Evolutionary conservation across 2,888 invertebrate genomes (phyloP).

Genomic region (Papilio elwesi): DNA sequence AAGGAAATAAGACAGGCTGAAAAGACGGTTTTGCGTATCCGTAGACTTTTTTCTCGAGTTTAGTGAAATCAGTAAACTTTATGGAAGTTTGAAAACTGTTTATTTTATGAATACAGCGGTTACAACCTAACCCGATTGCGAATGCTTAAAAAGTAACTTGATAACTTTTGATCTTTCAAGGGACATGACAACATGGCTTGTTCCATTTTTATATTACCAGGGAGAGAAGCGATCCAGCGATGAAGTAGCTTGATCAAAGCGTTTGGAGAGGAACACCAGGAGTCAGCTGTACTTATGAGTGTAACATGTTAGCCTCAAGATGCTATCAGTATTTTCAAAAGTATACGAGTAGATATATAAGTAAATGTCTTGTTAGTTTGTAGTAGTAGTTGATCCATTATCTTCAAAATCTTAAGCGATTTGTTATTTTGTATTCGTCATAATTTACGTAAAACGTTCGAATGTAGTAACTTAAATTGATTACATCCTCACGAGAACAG

Average conservation of each 20-base stretch:
- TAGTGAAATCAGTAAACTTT: too few species aligned
- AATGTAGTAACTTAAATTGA: background rate
- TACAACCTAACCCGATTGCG: too few species aligned
- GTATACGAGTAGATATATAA: too few species aligned
- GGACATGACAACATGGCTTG: background rate
- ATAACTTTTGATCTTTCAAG: background rate
- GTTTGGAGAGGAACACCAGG: background rate
- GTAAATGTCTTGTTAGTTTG: conserved; percentile 1
- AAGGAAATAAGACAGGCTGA: background rate
- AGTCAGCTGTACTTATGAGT: background rate
- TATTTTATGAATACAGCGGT: too few species aligned
- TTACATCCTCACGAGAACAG: conserved; percentile 15
- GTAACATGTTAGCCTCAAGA: conserved; percentile 1
- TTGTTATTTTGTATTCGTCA: background rate
- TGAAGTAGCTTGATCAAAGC: conserved; percentile 11
- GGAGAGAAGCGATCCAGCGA: background rate
- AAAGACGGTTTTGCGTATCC: too few species aligned
- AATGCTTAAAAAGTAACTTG: background rate
- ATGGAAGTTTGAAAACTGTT: too few species aligned
- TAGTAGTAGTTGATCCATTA: too few species aligned
- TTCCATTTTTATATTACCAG: background rate
- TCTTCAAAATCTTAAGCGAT: too few species aligned
- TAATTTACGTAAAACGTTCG: background rate
- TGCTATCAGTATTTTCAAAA: background rate
- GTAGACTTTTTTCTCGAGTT: too few species aligned